These are phyloP conservation scores for Brachirus orientalis DNA, from an alignment of 2,113 vertebrate genomes.

Conservation along the genomic window DNA sequence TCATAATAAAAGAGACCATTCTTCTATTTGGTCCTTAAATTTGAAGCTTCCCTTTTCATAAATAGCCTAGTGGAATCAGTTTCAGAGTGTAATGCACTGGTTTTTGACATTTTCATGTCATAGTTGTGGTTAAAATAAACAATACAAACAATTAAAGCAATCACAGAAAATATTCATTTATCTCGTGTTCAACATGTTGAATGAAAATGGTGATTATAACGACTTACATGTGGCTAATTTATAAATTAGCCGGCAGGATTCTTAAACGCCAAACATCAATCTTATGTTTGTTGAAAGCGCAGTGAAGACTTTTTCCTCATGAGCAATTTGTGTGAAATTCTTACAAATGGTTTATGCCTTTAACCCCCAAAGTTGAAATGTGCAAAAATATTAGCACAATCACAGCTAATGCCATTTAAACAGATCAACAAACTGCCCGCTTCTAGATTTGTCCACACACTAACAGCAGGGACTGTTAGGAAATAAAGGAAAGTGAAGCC, in stretches of 20 bases:
- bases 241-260: too few relatives aligned
- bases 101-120: not conserved
- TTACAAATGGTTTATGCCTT: not conserved
- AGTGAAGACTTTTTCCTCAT: constrained; percentile 4
- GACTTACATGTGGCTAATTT: constrained; percentile 1
- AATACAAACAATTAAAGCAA: too few relatives aligned
- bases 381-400: too few relatives aligned
- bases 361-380: too few relatives aligned
- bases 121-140: not conserved
- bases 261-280: constrained; percentile 30
- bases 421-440: not conserved
- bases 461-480: not conserved
- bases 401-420: not conserved
- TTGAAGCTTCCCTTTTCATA: too few relatives aligned
- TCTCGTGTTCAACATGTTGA: too few relatives aligned
- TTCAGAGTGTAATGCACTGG: too few relatives aligned
- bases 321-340: not conserved
- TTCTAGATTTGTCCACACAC: not conserved
- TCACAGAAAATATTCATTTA: too few relatives aligned
- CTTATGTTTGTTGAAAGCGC: not conserved
- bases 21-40: too few relatives aligned
- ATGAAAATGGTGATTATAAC: constrained; percentile 21
- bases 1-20: too few relatives aligned
- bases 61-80: too few relatives aligned
- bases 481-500: constrained; percentile 2